Evolutionary conservation across 2,888 invertebrate species (phyloP), one percentile per base, ranked within the genome.

Genomic region (Scaptomyza reducta): DNA sequence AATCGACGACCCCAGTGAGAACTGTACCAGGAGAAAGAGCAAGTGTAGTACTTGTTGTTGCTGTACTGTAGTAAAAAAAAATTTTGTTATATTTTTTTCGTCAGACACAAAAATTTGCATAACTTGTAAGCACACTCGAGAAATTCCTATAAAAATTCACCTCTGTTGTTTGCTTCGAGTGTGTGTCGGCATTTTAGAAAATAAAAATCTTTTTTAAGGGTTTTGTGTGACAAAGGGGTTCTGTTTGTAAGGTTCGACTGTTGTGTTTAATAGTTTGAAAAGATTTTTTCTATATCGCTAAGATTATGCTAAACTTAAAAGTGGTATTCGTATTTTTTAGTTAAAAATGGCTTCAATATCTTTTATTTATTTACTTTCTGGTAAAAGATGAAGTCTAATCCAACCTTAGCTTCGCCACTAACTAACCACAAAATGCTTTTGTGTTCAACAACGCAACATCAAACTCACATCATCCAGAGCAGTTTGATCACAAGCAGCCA

Each of bases 381-480:
- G 29, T 38, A 45, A 35, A 22, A 10, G 31, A 53, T 29, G 18
- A 31, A 31, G 18, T 31, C 35, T 33, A 41, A 44, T 35, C 16
- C 60, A 31, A 35, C 25, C 35, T 49, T 50, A 66, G 46, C 46
- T 33, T 16, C 9, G 57, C 63, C 77, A 70, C 82, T 79, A 82
- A 84, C 87, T 87, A 81, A 87, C 87, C 82, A 61, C 81, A 76
- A 73, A 77, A 72, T 76, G 67, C 79, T 68, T 77, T 86, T 81
- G 79, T 81, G 79, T 77, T 61, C 51, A 50, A 41, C 33, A 35
- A 38, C 33, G 18, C 22, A 33, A 22, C 22, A 22, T 18, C 33
- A 33, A 49, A 22, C 16, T 18, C 55, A 35, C 33, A 47, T 27
- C 49, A 35, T 38, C 49, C 25, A 31, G 31, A 18, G 27, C 35